Evolutionary conservation across 2,113 vertebrate species (phyloP).

Genomic region (Oostethus manadensis): DNA sequence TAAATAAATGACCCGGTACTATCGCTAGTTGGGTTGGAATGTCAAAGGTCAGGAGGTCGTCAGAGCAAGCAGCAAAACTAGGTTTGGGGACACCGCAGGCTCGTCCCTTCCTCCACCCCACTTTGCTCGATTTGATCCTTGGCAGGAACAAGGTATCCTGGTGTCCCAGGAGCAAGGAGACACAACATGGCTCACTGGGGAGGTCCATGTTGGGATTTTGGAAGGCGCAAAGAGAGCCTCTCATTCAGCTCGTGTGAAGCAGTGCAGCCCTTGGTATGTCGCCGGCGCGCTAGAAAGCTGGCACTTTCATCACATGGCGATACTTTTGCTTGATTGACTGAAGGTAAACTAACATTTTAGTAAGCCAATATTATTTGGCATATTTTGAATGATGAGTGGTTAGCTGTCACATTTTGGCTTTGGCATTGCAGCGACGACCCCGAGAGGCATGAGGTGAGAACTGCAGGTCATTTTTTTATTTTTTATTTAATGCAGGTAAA

Average conservation of each 20-base stretch:
- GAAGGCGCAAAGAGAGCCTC: slow-evolving; percentile 26
- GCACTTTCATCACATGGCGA: not conserved
- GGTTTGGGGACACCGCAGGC: slow-evolving; percentile 60
- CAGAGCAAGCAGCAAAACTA: slow-evolving; percentile 64
- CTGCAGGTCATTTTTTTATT: too few species aligned
- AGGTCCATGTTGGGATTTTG: slow-evolving; percentile 21
- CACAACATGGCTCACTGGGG: slow-evolving; percentile 19
- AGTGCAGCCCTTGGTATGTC: not conserved
- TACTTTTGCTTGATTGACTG: too few species aligned
- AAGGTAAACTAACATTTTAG: too few species aligned
- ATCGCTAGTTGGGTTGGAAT: slow-evolving; percentile 50
- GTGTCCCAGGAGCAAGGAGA: slow-evolving; percentile 36
- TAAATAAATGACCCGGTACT: slow-evolving; percentile 67
- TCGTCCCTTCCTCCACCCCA: slow-evolving; percentile 18
- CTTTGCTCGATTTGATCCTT: slow-evolving; percentile 60
- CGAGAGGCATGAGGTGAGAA: too few species aligned
- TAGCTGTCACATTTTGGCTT: too few species aligned
- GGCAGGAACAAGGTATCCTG: slow-evolving; percentile 39
- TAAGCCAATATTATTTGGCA: too few species aligned
- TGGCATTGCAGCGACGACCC: too few species aligned
- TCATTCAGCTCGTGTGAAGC: slow-evolving; percentile 28
- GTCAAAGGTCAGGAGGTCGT: slow-evolving; percentile 64
- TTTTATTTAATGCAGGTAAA: too few species aligned
- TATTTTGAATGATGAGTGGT: too few species aligned
- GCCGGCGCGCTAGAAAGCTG: not conserved